phyloP scores from a whole-genome alignment of 2,797 vertebrate genomes.

The Manis pentadactyla region DNA sequence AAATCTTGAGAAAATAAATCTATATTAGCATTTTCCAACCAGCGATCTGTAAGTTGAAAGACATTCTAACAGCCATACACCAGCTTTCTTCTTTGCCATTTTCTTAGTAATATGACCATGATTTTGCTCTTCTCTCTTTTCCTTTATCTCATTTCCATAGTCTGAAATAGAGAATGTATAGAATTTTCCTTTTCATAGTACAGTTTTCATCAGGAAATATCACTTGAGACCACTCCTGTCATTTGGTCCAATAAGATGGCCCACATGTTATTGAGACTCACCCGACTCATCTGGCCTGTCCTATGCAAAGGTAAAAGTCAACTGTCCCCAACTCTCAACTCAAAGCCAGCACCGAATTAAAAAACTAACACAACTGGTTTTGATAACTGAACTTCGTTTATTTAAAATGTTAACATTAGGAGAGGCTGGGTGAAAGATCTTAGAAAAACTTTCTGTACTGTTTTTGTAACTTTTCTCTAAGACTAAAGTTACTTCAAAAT shows the following conservation, averaged over 20 bases:
- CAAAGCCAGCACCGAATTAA: not conserved
- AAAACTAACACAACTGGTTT: slow-evolving; percentile 2
- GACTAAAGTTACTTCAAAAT: slow-evolving; percentile 29
- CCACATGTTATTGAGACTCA: not conserved
- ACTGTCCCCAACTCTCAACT: not conserved
- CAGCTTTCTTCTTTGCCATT: not conserved
- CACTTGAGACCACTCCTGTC: not conserved
- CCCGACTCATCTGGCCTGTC: not conserved
- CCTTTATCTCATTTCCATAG: not conserved
- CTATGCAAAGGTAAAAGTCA: not conserved
- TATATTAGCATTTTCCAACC: not conserved
- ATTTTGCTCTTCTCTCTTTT: not conserved
- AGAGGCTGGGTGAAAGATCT: not conserved
- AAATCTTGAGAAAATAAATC: not conserved
- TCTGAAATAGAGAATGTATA: not conserved
- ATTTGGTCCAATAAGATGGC: not conserved
- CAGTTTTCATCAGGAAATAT: not conserved
- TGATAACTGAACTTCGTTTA: not conserved
- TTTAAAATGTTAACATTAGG: not conserved
- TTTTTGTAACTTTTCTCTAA: not conserved
- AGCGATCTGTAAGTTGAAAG: not conserved
- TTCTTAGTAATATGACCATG: not conserved
- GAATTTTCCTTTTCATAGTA: not conserved
- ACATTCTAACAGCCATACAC: not conserved
- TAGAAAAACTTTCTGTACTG: not conserved